Base-by-base conservation (phyloP, 2,888 invertebrate species). In the Belgica antarctica region DNA sequence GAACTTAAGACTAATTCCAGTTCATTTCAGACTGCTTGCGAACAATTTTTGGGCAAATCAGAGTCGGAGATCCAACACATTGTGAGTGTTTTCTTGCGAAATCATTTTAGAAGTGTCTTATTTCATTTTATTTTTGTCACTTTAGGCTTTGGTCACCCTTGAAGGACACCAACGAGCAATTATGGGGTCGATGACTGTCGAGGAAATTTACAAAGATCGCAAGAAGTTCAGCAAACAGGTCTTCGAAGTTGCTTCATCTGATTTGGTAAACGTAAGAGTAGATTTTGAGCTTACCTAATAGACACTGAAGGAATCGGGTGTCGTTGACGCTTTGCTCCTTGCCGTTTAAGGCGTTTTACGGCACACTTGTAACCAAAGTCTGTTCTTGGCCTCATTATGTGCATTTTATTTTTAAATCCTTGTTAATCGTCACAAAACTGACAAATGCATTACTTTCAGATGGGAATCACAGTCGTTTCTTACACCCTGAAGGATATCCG, bases 151-250 rank as follows among this genome's bases (percentile, higher is more conserved):
- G 27, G 59, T 59, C 1, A 59, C 59, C 25, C 81, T 95, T 24
- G 95, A 96, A 81, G 94, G 95, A 68, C 95, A 96, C 78, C 95
- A 96, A 80, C 84, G 95, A 73, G 95, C 95, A 73, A 95, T 95
- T 73, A 96, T 96, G 95, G 95, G 95, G 28, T 93, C 93, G 73
- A 95, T 95, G 95, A 95, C 94, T 0, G 94, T 96, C 2, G 95
- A 95, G 82, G 95, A 96, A 81, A 95, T 96, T 77, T 96, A 95
- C 80, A 95, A 95, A 78, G 95, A 96, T 78, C 86, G 96, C 71
- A 95, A 96, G 81, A 95, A 95, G 80, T 96, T 96, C 80, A 94
- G 94, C 76, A 95, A 94, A 81, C 87, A 89, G 80, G 95, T 96
- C 1, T 96, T 95, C 76, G 94, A 96, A 82, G 95, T 95, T 10